Evolutionary conservation across 92 coral and sea anemone species (phyloP).

Genomic region (Palythoa heliodiscus): DNA sequence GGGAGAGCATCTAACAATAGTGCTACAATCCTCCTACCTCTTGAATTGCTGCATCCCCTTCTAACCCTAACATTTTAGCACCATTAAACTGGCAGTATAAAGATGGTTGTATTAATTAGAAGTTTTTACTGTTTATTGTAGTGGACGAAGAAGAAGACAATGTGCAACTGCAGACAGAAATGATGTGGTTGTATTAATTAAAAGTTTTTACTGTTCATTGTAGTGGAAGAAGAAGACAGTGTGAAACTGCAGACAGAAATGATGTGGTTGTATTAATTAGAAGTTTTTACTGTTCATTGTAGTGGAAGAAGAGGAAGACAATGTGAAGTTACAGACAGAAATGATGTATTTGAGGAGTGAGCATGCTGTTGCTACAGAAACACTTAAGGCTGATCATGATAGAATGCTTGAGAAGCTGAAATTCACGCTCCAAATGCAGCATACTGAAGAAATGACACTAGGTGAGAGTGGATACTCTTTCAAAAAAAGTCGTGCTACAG

Average conservation of each 20-base stretch:
- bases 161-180: conserved; percentile 91
- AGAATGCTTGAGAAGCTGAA: conserved; percentile 73
- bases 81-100: background rate
- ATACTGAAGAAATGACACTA: conserved; percentile 71
- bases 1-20: background rate
- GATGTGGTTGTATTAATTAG: conserved; percentile 65
- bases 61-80: background rate
- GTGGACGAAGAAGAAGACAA: conserved; percentile 94
- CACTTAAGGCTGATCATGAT: conserved; percentile 94
- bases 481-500: background rate
- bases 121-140: conserved; percentile 16
- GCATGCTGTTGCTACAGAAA: conserved; percentile 89
- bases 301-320: conserved; percentile 90
- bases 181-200: conserved; percentile 71
- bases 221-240: conserved; percentile 90
- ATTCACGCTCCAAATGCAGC: conserved; percentile 66
- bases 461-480: conserved; percentile 52
- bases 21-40: background rate
- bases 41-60: too few relatives aligned
- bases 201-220: background rate
- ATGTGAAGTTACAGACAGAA: conserved; percentile 90
- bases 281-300: background rate
- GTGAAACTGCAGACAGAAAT: conserved; percentile 94
- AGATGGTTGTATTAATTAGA: background rate
- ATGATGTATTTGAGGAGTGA: conserved; percentile 96